Evolutionary conservation across 2,888 invertebrate genomes (phyloP).

Genomic region (Andrena fulva): DNA sequence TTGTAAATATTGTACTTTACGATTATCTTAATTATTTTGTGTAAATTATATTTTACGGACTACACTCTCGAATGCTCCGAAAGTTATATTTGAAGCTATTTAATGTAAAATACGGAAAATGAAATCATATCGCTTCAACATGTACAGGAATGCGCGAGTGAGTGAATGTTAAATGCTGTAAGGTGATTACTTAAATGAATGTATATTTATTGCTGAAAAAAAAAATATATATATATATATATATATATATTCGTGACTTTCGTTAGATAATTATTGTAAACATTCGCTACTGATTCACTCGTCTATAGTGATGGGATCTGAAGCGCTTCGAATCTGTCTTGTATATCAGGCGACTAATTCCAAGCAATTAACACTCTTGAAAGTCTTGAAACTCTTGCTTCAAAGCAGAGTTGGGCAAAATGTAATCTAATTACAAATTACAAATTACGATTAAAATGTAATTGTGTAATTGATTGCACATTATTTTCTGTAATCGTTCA

Average conservation of each 20-base stretch:
- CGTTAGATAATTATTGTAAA: background rate
- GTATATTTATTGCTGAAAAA: slow-evolving; percentile 10
- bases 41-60: background rate
- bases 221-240: slow-evolving; percentile 17
- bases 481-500: too few relatives aligned
- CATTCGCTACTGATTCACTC: background rate
- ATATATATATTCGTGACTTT: background rate
- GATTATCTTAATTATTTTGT: background rate
- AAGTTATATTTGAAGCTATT: background rate
- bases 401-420: too few relatives aligned
- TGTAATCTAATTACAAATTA: too few relatives aligned
- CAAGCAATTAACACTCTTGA: too few relatives aligned
- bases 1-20: background rate
- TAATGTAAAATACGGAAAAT: slow-evolving; percentile 5
- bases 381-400: too few relatives aligned
- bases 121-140: background rate
- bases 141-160: background rate
- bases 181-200: slow-evolving; percentile 16
- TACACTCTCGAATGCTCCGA: background rate
- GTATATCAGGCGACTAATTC: too few relatives aligned
- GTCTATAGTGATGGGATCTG: too few relatives aligned
- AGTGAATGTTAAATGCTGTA: background rate
- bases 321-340: too few relatives aligned
- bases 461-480: too few relatives aligned
- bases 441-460: too few relatives aligned